Evolutionary conservation across 2,113 vertebrate species (phyloP).

Genomic region (Tetraodon nigroviridis): DNA sequence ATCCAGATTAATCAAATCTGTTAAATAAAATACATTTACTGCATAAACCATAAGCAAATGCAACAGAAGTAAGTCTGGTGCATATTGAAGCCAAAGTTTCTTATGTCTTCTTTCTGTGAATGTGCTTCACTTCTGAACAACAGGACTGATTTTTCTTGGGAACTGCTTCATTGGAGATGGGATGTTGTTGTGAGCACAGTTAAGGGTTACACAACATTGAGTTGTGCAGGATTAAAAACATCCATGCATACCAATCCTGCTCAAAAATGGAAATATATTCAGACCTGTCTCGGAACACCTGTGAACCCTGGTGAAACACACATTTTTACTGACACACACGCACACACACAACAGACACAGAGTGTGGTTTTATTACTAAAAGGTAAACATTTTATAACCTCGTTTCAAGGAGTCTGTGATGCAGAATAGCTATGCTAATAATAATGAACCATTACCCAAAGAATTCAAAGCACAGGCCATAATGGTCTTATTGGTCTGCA

Average conservation of each 20-base stretch:
- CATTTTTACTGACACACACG: slow-evolving; percentile 3
- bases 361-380: slow-evolving; percentile 42
- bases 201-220: no score
- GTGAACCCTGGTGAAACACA: slow-evolving; percentile 46
- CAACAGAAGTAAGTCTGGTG: no score
- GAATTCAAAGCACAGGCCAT: slow-evolving; percentile 11
- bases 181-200: slow-evolving; percentile 27
- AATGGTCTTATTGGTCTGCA: neutral
- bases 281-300: slow-evolving; percentile 63
- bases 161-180: slow-evolving; percentile 21
- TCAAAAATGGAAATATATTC: slow-evolving; percentile 72
- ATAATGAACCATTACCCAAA: slow-evolving; percentile 30
- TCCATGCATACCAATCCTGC: slow-evolving; percentile 56
- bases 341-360: slow-evolving; percentile 5
- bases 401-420: slow-evolving; percentile 33
- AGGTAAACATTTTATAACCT: slow-evolving; percentile 36
- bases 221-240: slow-evolving; percentile 55
- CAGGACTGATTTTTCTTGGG: slow-evolving; percentile 51
- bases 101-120: neutral
- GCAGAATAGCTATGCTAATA: slow-evolving; percentile 28
- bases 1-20: neutral
- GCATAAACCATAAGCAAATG: neutral
- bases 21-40: neutral
- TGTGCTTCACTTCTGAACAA: neutral
- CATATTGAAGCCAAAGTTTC: no score